Evolutionary conservation across 2,797 vertebrate species (phyloP), one percentile per base, ranked within the genome.

Genomic region (Enteromius anoplus): DNA sequence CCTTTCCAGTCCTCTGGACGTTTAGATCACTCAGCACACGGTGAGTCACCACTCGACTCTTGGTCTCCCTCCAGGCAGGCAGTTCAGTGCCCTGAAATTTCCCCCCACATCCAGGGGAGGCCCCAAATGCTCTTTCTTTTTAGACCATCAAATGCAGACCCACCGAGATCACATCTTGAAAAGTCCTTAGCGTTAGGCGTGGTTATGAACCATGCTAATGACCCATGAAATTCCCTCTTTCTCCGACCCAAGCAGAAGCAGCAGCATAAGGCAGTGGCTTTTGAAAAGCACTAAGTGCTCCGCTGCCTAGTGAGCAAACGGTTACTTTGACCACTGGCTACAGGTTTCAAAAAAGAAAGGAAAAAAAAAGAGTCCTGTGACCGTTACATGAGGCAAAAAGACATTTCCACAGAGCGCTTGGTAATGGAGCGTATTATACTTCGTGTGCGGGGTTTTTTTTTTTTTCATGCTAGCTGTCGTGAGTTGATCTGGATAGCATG

Each of bases 191-290:
- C 81, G 78, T 83, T 84, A 86, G 84, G 87, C 84, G 82, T 85
- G 83, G 88, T 87, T 87, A 85, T 91, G 87, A 88, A 82, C 78
- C 76, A 88, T 83, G 76, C 84, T 88, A 89, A 91, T 90, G 89
- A 90, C 85, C 87, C 86, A 80, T 87, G 78, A 90, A 88, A 90
- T 88, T 87, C 86, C 45, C 78, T 64, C 78, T 82, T 83, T 86
- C 85, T 70, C 73, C 80, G 80, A 80, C 85, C 70, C 53, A 60
- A 78, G 68, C 66, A 89, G 60, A 64, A 64, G 82, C 60, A 70
- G 83, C 75, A 73, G 83, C 85, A 77, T 78, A 82, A 88, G 86
- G 81, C 85, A 83, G 85, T 76, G 83, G 80, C 85, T 88, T 86
- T 87, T 87, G 80, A 84, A 84, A 87, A 87, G 85, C 78, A 80